A percentile compares a stretch with the other conserved stretches of the same genome.
These are phyloP conservation scores for Sinocyclocheilus maitianheensis DNA, from an alignment of 2,113 vertebrate genomes.

Conservation along the genomic window DNA sequence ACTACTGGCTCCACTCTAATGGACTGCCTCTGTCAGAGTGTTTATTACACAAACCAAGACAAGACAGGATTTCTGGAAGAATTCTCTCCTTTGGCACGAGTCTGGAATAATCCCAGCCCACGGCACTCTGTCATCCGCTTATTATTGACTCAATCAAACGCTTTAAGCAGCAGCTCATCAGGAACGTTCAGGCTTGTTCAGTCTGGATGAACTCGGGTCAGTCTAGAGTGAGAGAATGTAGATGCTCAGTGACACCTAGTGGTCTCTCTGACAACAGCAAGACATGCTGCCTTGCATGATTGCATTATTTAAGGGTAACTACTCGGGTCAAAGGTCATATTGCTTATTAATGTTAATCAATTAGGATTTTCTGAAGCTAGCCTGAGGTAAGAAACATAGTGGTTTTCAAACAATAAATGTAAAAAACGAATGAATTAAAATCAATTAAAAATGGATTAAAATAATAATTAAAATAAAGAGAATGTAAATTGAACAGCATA, in stretches of 20 bases:
- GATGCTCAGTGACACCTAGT: slow-evolving; percentile 44
- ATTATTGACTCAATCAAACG: slow-evolving; percentile 55
- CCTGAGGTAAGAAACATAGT: neutral
- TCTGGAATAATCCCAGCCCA: slow-evolving; percentile 44
- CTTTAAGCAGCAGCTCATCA: slow-evolving; percentile 44
- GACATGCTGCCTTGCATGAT: neutral
- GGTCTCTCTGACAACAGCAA: slow-evolving; percentile 7
- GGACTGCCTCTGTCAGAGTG: neutral
- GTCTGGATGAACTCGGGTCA: slow-evolving; percentile 34
- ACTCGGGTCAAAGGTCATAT: neutral
- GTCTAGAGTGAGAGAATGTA: neutral
- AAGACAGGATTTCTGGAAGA: slow-evolving; percentile 34
- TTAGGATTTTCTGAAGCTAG: slow-evolving; percentile 3
- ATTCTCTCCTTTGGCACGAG: slow-evolving; percentile 26
- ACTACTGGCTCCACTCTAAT: neutral
- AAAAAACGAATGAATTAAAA: too few relatives aligned
- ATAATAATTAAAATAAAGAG: too few relatives aligned
- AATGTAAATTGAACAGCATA: too few relatives aligned
- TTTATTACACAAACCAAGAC: slow-evolving; percentile 24
- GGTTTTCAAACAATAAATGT: neutral
- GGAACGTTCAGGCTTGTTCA: slow-evolving; percentile 50
- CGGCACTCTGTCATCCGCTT: slow-evolving; percentile 33
- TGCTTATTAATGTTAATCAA: neutral
- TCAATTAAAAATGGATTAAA: too few relatives aligned
- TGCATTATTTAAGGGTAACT: neutral